Conservation (phyloP, 2,888 invertebrate species). For the Phyllotreta cruciferae region DNA sequence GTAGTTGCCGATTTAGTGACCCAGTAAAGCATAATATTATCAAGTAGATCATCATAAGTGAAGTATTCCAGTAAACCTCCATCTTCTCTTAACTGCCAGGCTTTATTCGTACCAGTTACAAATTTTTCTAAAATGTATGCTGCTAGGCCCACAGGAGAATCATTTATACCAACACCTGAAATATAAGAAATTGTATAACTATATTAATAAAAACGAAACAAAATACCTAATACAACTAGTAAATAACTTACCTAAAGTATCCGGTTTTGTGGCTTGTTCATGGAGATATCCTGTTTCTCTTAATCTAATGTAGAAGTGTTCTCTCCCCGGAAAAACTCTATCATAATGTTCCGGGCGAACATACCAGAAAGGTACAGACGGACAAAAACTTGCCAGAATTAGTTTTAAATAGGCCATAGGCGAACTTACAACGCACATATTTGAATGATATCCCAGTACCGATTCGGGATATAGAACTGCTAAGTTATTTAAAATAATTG, state of each 20-base stretch:
- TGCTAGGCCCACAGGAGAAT: constrained; percentile 85
- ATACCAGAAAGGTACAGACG: constrained; percentile 61
- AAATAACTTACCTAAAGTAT: constrained; percentile 76
- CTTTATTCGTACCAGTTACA: constrained; percentile 72
- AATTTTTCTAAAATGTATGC: constrained; percentile 93
- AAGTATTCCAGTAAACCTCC: constrained; percentile 73
- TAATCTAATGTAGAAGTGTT: constrained; percentile 57
- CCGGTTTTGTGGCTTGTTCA: constrained; percentile 88
- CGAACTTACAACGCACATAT: constrained; percentile 63
- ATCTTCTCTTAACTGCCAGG: constrained; percentile 63
- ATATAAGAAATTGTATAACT: constrained; percentile 12
- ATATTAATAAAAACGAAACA: constrained; percentile 2
- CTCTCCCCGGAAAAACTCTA: constrained; percentile 63
- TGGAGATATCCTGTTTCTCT: constrained; percentile 73
- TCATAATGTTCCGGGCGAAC: constrained; percentile 63
- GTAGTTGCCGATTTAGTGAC: constrained; percentile 73
- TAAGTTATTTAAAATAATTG: constrained; percentile 67
- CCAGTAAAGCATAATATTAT: constrained; percentile 86
- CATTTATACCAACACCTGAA: constrained; percentile 69
- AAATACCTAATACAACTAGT: neutral
- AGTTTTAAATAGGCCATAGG: constrained; percentile 54
- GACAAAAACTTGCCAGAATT: constrained; percentile 64
- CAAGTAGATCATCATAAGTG: constrained; percentile 74
- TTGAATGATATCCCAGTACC: constrained; percentile 67
- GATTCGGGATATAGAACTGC: constrained; percentile 69